phyloP scores from a whole-genome alignment of 2,888 invertebrate species.

The Eurois occulta region DNA sequence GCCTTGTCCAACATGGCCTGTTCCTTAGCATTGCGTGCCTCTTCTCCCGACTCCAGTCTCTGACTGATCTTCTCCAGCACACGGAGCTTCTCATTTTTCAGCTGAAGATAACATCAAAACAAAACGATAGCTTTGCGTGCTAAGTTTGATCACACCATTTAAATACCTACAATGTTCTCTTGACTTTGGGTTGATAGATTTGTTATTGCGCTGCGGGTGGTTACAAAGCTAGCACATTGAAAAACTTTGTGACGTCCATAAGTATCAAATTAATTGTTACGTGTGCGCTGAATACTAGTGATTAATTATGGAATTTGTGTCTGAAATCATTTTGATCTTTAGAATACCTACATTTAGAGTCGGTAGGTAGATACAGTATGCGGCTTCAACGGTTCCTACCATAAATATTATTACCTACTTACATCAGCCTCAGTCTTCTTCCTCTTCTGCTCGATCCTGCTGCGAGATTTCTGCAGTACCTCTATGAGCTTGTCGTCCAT shows the following conservation, averaged over 20 bases:
- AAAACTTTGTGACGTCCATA: background rate
- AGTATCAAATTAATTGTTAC: background rate
- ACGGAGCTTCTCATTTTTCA: conserved; percentile 81
- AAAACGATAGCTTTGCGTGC: background rate
- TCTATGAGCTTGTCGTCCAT: conserved; percentile 81
- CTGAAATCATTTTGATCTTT: background rate
- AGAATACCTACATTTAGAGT: too few species aligned
- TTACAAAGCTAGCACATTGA: background rate
- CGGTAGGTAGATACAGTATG: background rate
- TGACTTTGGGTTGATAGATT: background rate
- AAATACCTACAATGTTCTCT: background rate
- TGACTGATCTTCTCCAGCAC: conserved; percentile 86
- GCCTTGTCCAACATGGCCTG: conserved; percentile 88
- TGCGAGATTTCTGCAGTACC: conserved; percentile 76
- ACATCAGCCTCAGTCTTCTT: conserved; percentile 80
- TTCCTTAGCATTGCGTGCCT: conserved; percentile 83
- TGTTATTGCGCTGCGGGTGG: background rate
- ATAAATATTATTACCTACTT: conserved; percentile 31
- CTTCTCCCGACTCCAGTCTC: conserved; percentile 83
- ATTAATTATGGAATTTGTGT: background rate
- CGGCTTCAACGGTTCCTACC: background rate
- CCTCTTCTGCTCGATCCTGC: conserved; percentile 71
- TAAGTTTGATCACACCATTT: background rate
- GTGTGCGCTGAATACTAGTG: background rate
- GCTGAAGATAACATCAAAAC: conserved; percentile 65